These are phyloP conservation scores for Fragum fragum DNA, from an alignment of 2,888 invertebrate species.

Conservation along the genomic window DNA sequence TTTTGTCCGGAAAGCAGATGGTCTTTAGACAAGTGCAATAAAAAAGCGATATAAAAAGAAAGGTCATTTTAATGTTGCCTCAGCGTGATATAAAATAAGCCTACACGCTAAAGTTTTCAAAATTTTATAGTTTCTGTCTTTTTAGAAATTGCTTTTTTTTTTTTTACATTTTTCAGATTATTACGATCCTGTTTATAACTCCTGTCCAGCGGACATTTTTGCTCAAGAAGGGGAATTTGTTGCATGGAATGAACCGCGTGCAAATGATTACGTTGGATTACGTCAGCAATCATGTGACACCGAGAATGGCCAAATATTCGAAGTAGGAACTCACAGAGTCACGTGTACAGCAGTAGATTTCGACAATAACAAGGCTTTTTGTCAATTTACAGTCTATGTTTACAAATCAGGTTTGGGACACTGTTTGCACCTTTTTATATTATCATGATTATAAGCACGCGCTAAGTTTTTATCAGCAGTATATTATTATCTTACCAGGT, in stretches of 20 bases:
- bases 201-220: constrained; percentile 22
- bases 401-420: constrained; percentile 5
- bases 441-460: no score
- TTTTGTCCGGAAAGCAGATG: no score
- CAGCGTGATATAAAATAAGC: no score
- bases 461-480: no score
- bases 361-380: constrained; percentile 23
- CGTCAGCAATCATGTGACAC: constrained; percentile 6
- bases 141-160: not conserved
- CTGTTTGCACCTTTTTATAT: no score
- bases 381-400: constrained; percentile 21
- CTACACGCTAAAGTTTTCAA: no score
- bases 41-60: no score
- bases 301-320: not conserved
- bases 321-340: constrained; percentile 1
- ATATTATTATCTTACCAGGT: no score
- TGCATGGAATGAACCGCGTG: constrained; percentile 13
- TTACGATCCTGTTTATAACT: constrained; percentile 6
- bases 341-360: constrained; percentile 14
- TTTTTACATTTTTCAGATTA: no score
- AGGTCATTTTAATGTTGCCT: no score
- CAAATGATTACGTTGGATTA: constrained; percentile 27
- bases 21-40: no score
- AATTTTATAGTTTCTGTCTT: no score
- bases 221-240: constrained; percentile 20